Base-by-base conservation (phyloP, 2,113 vertebrate species). In the Carassius auratus region DNA sequence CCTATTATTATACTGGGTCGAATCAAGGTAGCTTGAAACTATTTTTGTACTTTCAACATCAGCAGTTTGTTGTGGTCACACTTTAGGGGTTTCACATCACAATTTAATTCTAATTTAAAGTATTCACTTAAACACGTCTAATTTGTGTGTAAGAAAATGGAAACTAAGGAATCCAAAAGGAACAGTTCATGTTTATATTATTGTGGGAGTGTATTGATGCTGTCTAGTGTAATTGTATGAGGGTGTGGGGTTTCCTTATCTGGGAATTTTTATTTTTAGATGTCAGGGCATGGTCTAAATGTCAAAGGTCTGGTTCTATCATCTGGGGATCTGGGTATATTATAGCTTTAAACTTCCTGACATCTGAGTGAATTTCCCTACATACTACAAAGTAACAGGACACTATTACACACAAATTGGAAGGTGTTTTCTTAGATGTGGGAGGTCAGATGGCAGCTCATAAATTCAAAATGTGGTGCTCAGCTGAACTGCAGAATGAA, bases 261-360 rank as follows among this genome's bases (percentile, higher is more conserved):
- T 80, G 77, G 36, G 36, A 62, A 80, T 45, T 80, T 45, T 42
- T 76, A 75, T 86, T 81, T 86, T 52, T 81, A 38, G 62, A 79
- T 61, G 17, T 15, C 19, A 77, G 14, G 33, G 59, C 52, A 68
- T 69, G 61, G 21, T 69, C 30, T 38, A 10, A 81, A 66, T 21
- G 23, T 57, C 50, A 61, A 50, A 50, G 33, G n/a, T 8, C 73
- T 69, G 19, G 26, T 75, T 12, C 2, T 55, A 42, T 4, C 23
- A 69, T 50, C 59, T 42, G 38, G 82, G 62, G 61, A 69, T 59
- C 19, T 42, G 13, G n/a, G 57, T 5, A 73, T 33, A 42, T 81
- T 86, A 74, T 50, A 55, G 36, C 38, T 55, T 38, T 12, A 55
- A 33, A 59, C 71, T 45, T 30, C 3, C 8, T 33, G 36, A 45